Conservation (phyloP, 1,140 invertebrate genomes). For the Drosophila setifemur region DNA sequence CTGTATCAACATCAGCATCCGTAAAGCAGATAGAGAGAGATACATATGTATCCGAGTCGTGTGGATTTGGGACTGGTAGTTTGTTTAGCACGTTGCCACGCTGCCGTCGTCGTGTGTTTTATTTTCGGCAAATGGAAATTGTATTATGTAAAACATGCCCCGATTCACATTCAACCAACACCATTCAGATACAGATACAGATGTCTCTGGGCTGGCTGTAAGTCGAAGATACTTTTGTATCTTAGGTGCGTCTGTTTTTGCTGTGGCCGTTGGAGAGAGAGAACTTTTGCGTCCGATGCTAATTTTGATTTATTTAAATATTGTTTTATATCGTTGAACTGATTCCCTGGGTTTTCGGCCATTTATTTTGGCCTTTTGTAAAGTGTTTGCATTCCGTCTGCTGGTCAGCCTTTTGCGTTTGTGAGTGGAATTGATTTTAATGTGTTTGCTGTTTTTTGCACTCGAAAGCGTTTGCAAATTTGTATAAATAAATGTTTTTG, state of each 20-base stretch:
- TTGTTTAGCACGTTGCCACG: conserved; percentile 41
- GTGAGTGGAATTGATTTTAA: conserved; percentile 39
- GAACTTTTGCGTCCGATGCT: conserved; percentile 52
- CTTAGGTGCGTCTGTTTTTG: not conserved
- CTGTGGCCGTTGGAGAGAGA: not conserved
- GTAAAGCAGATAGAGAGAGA: conserved; percentile 6
- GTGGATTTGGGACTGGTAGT: conserved; percentile 34
- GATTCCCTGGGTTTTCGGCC: conserved; percentile 12
- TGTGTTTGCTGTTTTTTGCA: conserved; percentile 36
- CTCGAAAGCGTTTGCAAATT: conserved; percentile 21
- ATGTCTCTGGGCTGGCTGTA: conserved; percentile 14
- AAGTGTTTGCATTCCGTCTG: conserved; percentile 43
- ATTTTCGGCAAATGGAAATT: conserved; percentile 68
- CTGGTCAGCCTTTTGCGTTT: conserved; percentile 18
- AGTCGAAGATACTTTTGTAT: conserved; percentile 24
- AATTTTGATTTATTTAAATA: conserved; percentile 75
- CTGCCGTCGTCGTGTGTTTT: conserved; percentile 43
- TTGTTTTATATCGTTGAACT: conserved; percentile 59
- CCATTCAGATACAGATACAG: conserved; percentile 19
- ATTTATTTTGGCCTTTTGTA: conserved; percentile 1
- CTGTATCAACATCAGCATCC: not conserved
- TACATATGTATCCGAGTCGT: conserved; percentile 31
- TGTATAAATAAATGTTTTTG: conserved; percentile 24
- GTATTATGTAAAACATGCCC: conserved; percentile 65
- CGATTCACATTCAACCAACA: conserved; percentile 29